phyloP scores from a whole-genome alignment of 2,888 invertebrate genomes.

The Nemotelus nigrinus region DNA sequence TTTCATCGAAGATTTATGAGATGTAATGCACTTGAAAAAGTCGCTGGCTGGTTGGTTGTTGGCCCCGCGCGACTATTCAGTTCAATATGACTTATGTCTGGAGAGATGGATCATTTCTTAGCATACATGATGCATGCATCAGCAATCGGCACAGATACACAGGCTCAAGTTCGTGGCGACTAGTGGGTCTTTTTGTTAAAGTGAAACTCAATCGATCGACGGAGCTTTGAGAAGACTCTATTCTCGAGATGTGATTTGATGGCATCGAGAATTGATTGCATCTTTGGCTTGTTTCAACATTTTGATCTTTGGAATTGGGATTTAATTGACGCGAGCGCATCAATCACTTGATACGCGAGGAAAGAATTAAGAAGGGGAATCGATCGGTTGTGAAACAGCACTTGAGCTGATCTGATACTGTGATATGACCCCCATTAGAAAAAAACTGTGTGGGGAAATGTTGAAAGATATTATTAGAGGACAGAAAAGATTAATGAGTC shows the following conservation, averaged over 20 bases:
- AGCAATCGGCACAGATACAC: no score
- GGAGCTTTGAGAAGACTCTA: conserved; percentile 2
- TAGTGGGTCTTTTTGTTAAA: background rate
- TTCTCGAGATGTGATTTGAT: conserved; percentile 14
- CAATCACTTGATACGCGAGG: conserved; percentile 22
- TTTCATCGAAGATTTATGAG: conserved; percentile 41
- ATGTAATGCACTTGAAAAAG: conserved; percentile 39
- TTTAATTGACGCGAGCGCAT: conserved; percentile 29
- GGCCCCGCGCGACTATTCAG: background rate
- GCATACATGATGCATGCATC: no score
- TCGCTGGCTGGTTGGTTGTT: background rate
- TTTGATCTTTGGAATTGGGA: conserved; percentile 24
- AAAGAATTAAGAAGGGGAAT: background rate
- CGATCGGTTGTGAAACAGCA: background rate
- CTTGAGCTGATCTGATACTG: background rate
- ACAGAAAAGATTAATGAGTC: no score
- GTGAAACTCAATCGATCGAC: background rate
- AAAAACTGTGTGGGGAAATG: no score
- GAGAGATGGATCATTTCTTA: background rate
- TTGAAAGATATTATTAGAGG: no score
- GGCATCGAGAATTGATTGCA: conserved; percentile 20
- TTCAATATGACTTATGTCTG: background rate
- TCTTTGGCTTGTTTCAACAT: conserved; percentile 28
- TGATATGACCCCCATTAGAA: background rate
- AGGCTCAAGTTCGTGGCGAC: no score